Evolutionary conservation across 1,140 invertebrate genomes (phyloP), one percentile per base, ranked within the genome.

Genomic region (Sarcophaga bullata): DNA sequence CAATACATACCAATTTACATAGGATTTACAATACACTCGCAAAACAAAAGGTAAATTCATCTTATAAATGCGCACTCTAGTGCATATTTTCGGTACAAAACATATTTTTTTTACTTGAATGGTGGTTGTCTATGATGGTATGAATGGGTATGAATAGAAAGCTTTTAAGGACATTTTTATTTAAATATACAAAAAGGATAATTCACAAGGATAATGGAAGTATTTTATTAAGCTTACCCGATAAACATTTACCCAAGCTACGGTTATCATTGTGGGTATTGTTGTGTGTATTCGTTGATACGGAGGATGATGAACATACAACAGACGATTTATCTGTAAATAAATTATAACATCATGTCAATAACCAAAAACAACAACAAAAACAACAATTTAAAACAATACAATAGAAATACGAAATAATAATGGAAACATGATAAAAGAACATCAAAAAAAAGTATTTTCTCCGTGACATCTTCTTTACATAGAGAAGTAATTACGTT

Each of bases 301-400:
- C 78, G 6, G 88, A 86, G 82, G 88, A 85, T 81, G 88, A 86
- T 47, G 85, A 84, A 83, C 88, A 89, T 73, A 86, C 88, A 83
- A 88, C 81, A 68, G 88, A 85, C 17, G 88, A 88, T 88, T 89
- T 89, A 83, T 89, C 88, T 89, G 85, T 68, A 37, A 82, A 68
- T 81, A 49, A 83, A 19, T 75, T 49, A 58, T 76, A 72, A 7
- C 62, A 73, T 8, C 85, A 80, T 84, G 50, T 54, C 9, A 78
- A 19, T 17, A 72, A 72, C n/a, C n/a, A n/a, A n/a, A n/a, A n/a
- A n/a, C n/a, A n/a, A n/a, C n/a, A n/a, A n/a, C n/a, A n/a, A n/a
- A n/a, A n/a, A n/a, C 4, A 72, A 72, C n/a, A 25, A 72, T 72
- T 72, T 19, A 10, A 72, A 72, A 72, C 19, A 72, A 9, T 19